Base-by-base conservation (phyloP, 2,797 vertebrate genomes). In the Notamacropus eugenii region DNA sequence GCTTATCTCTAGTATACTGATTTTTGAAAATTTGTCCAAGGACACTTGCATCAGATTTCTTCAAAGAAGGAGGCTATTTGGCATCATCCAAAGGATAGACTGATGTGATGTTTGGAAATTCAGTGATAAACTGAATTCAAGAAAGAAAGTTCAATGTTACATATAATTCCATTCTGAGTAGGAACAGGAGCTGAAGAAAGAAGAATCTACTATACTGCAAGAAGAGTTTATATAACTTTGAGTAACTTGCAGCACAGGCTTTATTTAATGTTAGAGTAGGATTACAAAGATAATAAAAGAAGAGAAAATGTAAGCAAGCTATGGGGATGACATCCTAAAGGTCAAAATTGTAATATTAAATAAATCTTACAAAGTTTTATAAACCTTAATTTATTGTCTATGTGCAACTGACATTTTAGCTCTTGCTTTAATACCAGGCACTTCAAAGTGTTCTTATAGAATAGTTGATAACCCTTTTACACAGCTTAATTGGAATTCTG, bases 381-480 rank as follows among this genome's bases (percentile, higher is more conserved):
- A 99, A 98, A 98, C 98, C 98, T 97, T 98, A 98, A 99, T 98
- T 99, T 99, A 99, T 98, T 99, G 98, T 98, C 98, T 98, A 98
- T 96, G 97, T 98, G 98, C 98, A 98, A 98, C 98, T 99, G 99
- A 98, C 98, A 99, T 99, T 99, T 99, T 98, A 98, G 98, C 97
- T 98, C 98, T 98, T 98, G 95, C 98, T 98, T 99, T 99, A 99
- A 99, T 98, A 99, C 98, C 98, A 98, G 97, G 96, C 98, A 98
- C 98, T 99, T 99, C 98, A 98, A 99, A 98, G 98, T 98, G 98
- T 98, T 97, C 98, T 98, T 98, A 98, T 98, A 99, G 98, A 99
- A 98, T 98, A 98, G 98, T 98, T 96, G 97, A 98, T 99, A 99
- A 98, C 98, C 98, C 98, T 98, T 98, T 98, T 98, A 99, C 98